Percentiles rank a stretch among this genome's conserved stretches.
Evolutionary conservation across 2,113 vertebrate genomes (phyloP).

Genomic region (Nothocercus julius): DNA sequence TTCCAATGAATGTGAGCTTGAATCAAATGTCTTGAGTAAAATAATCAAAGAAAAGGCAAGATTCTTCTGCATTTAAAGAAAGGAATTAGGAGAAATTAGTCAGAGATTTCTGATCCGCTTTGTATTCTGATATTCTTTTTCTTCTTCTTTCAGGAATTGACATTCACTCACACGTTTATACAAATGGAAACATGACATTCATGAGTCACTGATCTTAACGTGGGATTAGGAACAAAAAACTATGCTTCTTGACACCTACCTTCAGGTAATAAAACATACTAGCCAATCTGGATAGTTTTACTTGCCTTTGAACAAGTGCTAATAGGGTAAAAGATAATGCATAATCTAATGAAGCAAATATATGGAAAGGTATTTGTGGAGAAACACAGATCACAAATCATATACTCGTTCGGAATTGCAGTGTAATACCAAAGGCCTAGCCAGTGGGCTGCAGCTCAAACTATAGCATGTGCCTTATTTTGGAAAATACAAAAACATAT

Average conservation of each 20-base stretch:
- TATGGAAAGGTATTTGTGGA: background rate
- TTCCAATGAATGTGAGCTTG: background rate
- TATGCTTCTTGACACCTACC: background rate
- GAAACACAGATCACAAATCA: background rate
- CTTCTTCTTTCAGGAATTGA: background rate
- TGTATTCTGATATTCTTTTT: background rate
- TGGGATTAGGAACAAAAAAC: background rate
- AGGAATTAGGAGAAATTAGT: background rate
- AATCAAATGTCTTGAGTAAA: background rate
- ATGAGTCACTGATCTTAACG: background rate
- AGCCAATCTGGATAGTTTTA: background rate
- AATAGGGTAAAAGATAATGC: background rate
- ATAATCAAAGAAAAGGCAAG: background rate
- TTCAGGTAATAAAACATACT: background rate
- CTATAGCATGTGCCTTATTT: background rate
- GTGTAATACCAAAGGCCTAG: background rate
- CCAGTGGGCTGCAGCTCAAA: background rate
- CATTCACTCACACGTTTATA: slow-evolving; percentile 7
- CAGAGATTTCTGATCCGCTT: background rate
- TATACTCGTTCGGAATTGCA: background rate
- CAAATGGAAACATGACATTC: background rate
- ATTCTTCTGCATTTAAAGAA: background rate
- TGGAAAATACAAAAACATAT: background rate
- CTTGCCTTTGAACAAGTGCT: background rate
- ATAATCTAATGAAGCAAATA: background rate